Evolutionary conservation across 2,888 invertebrate species (phyloP), one percentile per base, ranked within the genome.

Genomic region (Orchesellides sinensis): DNA sequence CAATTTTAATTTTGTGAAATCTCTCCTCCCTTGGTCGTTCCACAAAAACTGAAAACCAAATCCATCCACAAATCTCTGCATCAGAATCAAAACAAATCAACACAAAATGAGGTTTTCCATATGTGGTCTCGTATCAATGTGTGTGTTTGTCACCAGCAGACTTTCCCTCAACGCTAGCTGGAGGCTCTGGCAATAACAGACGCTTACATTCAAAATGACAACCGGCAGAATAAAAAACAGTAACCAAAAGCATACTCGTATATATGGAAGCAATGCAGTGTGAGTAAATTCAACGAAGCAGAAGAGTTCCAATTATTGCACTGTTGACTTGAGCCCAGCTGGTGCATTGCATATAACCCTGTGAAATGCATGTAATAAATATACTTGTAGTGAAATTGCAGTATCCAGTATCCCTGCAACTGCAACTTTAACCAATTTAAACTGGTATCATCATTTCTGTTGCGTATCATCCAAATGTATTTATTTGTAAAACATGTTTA

Each of bases 121-220:
- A 78, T 78, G 77, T 78, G 77, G 77, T 78, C 61, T 78, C 77
- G 47, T 69, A 79, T 79, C 63, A 79, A 79, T 70, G 70, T 79
- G n/a, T n/a, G n/a, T n/a, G 79, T 79, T 79, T 79, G 79, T 79
- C 79, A 79, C 79, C 79, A 79, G 47, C 79, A 79, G 79, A 79
- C 77, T 63, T 69, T 79, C 79, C 79, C 79, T 54, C 54, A 19
- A 78, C 10, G 77, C 77, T 45, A 35, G 12, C 21, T 27, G 29
- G 3, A 35, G n/a, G n/a, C n/a, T n/a, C n/a, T 35, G 35, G 68
- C 27, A 35, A 49, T 45, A 65, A 32, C 78, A 69, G 69, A 69
- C 49, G 68, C 77, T 68, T 49, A 79, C 70, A 63, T 63, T 35
- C 69, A 47, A 59, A 52, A 78, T 69, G 77, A 78, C 69, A 78